These are phyloP conservation scores for Drosophila aff. DNA, from an alignment of 1,140 invertebrate species.

Conservation along the genomic window DNA sequence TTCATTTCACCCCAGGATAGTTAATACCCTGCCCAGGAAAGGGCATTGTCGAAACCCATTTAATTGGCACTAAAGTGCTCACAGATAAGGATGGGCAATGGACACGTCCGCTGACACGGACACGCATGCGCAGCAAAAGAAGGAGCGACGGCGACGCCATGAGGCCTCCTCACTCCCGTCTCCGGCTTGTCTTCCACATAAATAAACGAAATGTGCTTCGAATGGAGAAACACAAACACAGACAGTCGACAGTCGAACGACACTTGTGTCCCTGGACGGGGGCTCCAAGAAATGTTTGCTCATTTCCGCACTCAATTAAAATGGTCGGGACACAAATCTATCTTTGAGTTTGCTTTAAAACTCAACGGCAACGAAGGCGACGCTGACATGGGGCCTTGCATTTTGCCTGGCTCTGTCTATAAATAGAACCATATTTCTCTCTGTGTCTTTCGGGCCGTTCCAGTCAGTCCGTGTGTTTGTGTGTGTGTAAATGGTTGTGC, in stretches of 20 bases:
- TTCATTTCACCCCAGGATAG: not conserved
- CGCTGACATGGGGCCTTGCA: slow-evolving; percentile 36
- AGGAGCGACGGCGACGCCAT: slow-evolving; percentile 43
- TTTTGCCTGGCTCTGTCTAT: slow-evolving; percentile 43
- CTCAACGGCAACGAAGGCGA: slow-evolving; percentile 12
- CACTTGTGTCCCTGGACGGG: slow-evolving; percentile 23
- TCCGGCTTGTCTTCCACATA: slow-evolving; percentile 22
- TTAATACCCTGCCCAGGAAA: slow-evolving; percentile 3
- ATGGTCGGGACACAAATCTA: slow-evolving; percentile 62
- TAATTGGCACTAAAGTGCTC: slow-evolving; percentile 68
- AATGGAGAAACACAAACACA: slow-evolving; percentile 44
- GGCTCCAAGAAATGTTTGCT: slow-evolving; percentile 47
- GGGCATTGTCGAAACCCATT: slow-evolving; percentile 57
- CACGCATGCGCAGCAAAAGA: slow-evolving; percentile 41
- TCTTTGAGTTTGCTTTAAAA: slow-evolving; percentile 42
- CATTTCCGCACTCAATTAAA: slow-evolving; percentile 75
- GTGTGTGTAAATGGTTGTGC: slow-evolving; percentile 1
- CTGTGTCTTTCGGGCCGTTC: slow-evolving; percentile 3
- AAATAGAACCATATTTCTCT: slow-evolving; percentile 37
- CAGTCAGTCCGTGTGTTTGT: not conserved
- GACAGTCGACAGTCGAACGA: slow-evolving; percentile 21
- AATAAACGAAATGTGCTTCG: slow-evolving; percentile 66
- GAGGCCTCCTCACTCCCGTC: slow-evolving; percentile 30
- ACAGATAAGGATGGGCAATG: slow-evolving; percentile 48
- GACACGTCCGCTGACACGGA: slow-evolving; percentile 54